Evolutionary conservation across 1,140 invertebrate species (phyloP), one percentile per base, ranked within the genome.

Genomic region (Limonius californicus): DNA sequence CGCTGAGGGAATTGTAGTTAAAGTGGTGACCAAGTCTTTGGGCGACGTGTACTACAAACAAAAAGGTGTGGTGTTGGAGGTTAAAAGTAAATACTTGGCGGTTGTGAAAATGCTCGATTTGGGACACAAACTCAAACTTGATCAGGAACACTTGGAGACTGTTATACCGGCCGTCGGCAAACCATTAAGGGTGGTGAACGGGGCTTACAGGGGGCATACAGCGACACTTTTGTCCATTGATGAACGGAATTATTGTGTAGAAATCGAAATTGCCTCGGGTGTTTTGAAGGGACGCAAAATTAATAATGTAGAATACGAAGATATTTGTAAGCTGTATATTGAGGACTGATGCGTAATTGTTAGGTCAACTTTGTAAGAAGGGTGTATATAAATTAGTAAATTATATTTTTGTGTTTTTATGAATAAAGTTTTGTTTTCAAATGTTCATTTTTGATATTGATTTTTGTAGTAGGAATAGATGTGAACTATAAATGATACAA

Each of bases 91-190:
- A 60, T 95, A 94, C 78, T 84, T 82, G 1, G 95, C 87, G 0
- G 85, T 94, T 67, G 85, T 99, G 0, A 89, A 89, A 72, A 79
- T 97, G 60, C 72, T 89, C 2, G 91, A 94, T 58, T 84, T 83
- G 0, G 82, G 83, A 14, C 84, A 86, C 43, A 87, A 89, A 66
- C 71, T 94, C 1, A 91, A 90, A 79, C 76, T 95, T 60, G 88
- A 82, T 82, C 84, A 98, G 80, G 87, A 88, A 59, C 90, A 98
- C 77, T 76, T 98, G 61, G 95, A 99, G 78, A 99, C 96, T 0
- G 96, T 99, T 0, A 95, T 99, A 72, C 97, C 97, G 15, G 88
- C 89, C 0, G 77, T 89, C 59, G 94, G 92, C 8, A 83, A 89
- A 59, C 68, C 80, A 23, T 87, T 98, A 1, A 71, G 88, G 54